Evolutionary conservation across 1,140 invertebrate genomes (phyloP).

Genomic region (Drusus annulatus): DNA sequence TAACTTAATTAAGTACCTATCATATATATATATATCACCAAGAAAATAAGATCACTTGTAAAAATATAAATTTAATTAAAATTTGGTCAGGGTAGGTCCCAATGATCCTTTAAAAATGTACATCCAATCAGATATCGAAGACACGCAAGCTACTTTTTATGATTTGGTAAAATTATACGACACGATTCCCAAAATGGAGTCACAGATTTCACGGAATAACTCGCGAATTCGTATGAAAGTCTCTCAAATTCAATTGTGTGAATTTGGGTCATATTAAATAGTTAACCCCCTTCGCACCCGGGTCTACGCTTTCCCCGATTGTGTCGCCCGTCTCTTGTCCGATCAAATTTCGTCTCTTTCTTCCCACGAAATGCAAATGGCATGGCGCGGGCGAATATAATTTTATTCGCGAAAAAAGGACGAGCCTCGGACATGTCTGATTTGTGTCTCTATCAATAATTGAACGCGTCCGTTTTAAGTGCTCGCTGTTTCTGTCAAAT

Average conservation of each 20-base stretch:
- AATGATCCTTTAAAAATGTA: slow-evolving; percentile 20
- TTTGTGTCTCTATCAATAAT: slow-evolving; percentile 42
- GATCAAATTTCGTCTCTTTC: slow-evolving; percentile 25
- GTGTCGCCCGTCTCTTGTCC: not conserved
- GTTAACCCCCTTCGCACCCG: not conserved
- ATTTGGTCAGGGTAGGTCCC: not conserved
- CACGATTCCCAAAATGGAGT: not conserved
- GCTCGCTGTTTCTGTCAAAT: slow-evolving; percentile 34
- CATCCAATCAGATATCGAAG: slow-evolving; percentile 26
- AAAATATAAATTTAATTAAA: slow-evolving; percentile 14
- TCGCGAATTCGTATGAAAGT: not conserved
- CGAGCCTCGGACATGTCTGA: slow-evolving; percentile 30
- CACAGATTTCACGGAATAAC: not conserved
- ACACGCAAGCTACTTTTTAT: slow-evolving; percentile 29
- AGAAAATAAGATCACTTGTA: not conserved
- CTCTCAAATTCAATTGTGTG: not conserved
- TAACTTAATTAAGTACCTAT: too few relatives aligned
- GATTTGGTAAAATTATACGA: slow-evolving; percentile 29
- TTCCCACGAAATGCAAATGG: slow-evolving; percentile 35
- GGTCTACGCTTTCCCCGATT: not conserved
- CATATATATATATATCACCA: too few relatives aligned
- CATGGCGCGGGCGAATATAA: slow-evolving; percentile 23
- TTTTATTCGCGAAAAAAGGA: slow-evolving; percentile 28
- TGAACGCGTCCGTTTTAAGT: slow-evolving; percentile 22
- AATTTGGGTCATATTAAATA: not conserved